Conservation (phyloP, 2,888 invertebrate genomes). For the Mesoligia furuncula region DNA sequence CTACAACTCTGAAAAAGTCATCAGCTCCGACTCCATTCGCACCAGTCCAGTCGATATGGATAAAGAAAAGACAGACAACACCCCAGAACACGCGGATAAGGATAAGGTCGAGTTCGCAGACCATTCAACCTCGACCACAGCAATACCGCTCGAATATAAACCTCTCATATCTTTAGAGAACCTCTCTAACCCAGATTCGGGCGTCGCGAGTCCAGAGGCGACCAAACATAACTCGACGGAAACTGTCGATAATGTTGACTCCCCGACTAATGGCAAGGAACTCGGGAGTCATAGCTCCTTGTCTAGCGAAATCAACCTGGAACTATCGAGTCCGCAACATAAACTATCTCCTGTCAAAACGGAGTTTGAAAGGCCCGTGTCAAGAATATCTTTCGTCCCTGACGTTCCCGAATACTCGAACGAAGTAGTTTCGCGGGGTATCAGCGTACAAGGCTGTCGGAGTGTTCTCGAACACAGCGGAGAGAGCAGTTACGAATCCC, state of each 20-base stretch:
- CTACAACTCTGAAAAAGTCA: constrained; percentile 91
- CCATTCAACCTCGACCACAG: constrained; percentile 77
- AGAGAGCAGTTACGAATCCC: constrained; percentile 82
- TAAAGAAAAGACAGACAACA: constrained; percentile 90
- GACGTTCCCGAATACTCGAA: constrained; percentile 84
- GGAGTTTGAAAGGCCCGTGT: constrained; percentile 83
- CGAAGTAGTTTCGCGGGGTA: constrained; percentile 84
- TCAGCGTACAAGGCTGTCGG: constrained; percentile 82
- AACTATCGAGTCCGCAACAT: constrained; percentile 88
- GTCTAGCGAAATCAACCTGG: constrained; percentile 90
- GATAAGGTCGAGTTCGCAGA: constrained; percentile 89
- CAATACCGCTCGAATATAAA: constrained; percentile 84
- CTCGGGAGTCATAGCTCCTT: constrained; percentile 86
- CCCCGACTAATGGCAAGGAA: constrained; percentile 85
- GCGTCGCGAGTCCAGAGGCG: constrained; percentile 90
- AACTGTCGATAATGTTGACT: constrained; percentile 87
- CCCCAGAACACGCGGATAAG: constrained; percentile 90
- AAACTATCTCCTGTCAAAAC: constrained; percentile 80
- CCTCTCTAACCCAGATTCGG: constrained; percentile 88
- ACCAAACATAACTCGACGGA: constrained; percentile 90
- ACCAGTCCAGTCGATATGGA: constrained; percentile 86
- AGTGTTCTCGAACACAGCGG: constrained; percentile 83
- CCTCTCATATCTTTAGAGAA: constrained; percentile 84
- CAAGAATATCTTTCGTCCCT: constrained; percentile 81
- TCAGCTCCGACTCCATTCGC: constrained; percentile 86